Evolutionary conservation across 2,888 invertebrate species (phyloP).

Genomic region (Spisula subtruncata): DNA sequence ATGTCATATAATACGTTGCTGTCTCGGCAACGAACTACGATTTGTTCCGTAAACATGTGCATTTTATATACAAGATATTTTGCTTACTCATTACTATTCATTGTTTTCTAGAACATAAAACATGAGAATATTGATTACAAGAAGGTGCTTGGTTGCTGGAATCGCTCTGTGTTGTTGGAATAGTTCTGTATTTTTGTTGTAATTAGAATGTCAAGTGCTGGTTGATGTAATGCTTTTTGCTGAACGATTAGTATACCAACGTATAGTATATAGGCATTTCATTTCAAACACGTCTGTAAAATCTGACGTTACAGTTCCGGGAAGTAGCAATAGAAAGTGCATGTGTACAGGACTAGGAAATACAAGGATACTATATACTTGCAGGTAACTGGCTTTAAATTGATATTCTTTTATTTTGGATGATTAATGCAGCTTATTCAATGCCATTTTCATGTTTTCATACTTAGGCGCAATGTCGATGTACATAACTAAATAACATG

Average conservation of each 20-base stretch:
- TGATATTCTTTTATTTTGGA: background rate
- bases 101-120: constrained; percentile 15
- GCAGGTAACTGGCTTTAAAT: constrained; percentile 2
- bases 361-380: background rate
- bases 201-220: constrained; percentile 7
- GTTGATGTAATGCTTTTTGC: constrained; percentile 7
- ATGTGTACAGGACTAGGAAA: background rate
- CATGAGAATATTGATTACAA: background rate
- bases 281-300: background rate
- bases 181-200: background rate
- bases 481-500: no score
- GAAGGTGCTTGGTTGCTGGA: no score
- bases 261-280: background rate
- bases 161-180: background rate
- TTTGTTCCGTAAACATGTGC: background rate
- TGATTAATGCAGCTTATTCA: background rate
- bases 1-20: background rate
- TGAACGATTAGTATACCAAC: background rate
- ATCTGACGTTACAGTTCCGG: background rate
- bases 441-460: no score
- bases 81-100: constrained; percentile 3
- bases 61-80: background rate
- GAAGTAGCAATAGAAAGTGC: background rate
- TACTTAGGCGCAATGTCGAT: no score
- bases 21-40: background rate